Conservation (phyloP, 2,113 vertebrate species). For the Microcebus murinus region DNA sequence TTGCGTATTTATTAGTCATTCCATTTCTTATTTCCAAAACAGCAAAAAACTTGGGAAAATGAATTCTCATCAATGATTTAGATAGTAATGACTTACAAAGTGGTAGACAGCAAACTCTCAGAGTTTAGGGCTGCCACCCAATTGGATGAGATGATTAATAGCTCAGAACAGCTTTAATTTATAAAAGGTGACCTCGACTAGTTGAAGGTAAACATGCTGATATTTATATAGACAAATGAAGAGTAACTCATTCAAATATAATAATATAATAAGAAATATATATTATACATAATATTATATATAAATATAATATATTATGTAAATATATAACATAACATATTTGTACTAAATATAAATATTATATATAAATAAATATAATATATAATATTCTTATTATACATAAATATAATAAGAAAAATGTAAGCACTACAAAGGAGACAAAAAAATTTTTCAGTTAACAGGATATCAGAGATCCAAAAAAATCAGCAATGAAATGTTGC, state of each 20-base stretch:
- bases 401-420: background rate
- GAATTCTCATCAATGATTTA: background rate
- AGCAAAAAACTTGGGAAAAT: constrained; percentile 5
- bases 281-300: no score
- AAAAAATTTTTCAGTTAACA: background rate
- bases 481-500: background rate
- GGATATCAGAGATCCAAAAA: no score
- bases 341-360: no score
- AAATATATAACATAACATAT: no score
- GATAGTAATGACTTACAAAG: constrained; percentile 14
- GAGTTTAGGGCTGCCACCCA: background rate
- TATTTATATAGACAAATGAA: constrained; percentile 3
- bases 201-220: background rate
- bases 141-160: background rate
- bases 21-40: constrained; percentile 1
- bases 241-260: background rate
- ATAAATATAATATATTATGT: no score
- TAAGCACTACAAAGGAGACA: background rate
- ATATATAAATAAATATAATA: no score
- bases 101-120: background rate
- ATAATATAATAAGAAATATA: no score
- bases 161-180: background rate
- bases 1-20: background rate
- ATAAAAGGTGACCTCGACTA: background rate
- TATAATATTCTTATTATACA: no score